Percentiles rank a stretch among this genome's conserved stretches.
Conservation (phyloP, 2,888 invertebrate genomes). For the Anthrax anthrax region DNA sequence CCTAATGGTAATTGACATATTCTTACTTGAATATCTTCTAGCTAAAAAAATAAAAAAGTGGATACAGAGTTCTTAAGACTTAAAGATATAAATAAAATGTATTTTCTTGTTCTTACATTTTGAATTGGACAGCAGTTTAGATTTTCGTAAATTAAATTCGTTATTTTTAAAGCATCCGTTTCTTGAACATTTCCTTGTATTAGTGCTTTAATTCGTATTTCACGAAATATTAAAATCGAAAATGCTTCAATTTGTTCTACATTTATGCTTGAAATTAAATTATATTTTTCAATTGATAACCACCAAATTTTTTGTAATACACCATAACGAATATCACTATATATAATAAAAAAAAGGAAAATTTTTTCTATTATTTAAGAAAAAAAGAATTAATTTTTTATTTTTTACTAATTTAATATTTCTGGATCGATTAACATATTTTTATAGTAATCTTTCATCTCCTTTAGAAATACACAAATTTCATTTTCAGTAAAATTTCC, state of each 20-base stretch:
- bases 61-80: too few relatives aligned
- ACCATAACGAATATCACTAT: slow-evolving; percentile 48
- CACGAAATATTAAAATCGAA: slow-evolving; percentile 39
- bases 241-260: slow-evolving; percentile 44
- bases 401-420: slow-evolving; percentile 44
- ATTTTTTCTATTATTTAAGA: slow-evolving; percentile 5
- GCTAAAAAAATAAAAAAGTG: background rate
- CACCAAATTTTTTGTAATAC: slow-evolving; percentile 46
- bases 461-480: slow-evolving; percentile 43
- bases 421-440: slow-evolving; percentile 56
- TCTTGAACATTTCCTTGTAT: slow-evolving; percentile 60
- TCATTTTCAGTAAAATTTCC: slow-evolving; percentile 38
- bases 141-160: slow-evolving; percentile 37
- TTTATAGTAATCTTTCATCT: slow-evolving; percentile 36
- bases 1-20: slow-evolving; percentile 48
- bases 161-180: slow-evolving; percentile 40
- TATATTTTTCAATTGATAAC: slow-evolving; percentile 47
- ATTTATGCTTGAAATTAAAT: slow-evolving; percentile 36
- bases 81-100: too few relatives aligned
- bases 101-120: slow-evolving; percentile 2
- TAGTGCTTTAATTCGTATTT: slow-evolving; percentile 50
- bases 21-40: slow-evolving; percentile 31
- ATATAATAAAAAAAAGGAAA: too few relatives aligned
- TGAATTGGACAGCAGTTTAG: slow-evolving; percentile 33
- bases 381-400: slow-evolving; percentile 9